These are phyloP conservation scores for Girardia tigrina DNA, from an alignment of 2,888 invertebrate genomes.

Conservation along the genomic window DNA sequence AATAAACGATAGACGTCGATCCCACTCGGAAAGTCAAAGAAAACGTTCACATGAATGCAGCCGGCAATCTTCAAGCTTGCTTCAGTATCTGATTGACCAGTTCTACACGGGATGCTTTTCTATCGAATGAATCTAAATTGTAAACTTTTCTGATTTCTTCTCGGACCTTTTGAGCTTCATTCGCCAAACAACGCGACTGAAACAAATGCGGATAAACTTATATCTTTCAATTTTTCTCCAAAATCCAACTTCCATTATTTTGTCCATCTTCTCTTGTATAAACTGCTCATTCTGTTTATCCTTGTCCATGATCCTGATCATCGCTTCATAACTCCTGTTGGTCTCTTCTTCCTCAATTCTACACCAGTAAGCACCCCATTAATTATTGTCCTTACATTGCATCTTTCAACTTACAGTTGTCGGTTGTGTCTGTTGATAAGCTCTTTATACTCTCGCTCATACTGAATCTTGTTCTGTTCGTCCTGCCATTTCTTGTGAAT, in stretches of 20 bases:
- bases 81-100: constrained; percentile 12
- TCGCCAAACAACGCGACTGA: constrained; percentile 11
- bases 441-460: neutral
- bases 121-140: constrained; percentile 28
- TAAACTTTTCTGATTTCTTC: constrained; percentile 28
- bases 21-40: no score
- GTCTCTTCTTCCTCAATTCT: neutral
- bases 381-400: neutral
- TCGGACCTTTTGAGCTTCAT: constrained; percentile 24
- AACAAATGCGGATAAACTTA: neutral
- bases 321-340: neutral
- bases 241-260: neutral
- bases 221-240: neutral
- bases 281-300: neutral
- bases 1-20: no score
- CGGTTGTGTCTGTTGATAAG: neutral
- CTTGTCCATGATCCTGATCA: neutral
- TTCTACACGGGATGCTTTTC: constrained; percentile 9
- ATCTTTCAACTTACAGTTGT: neutral
- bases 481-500: neutral
- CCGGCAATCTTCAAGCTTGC: no score
- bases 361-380: neutral
- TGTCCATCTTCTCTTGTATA: neutral
- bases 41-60: no score
- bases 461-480: neutral